Percentiles rank a stretch among this genome's conserved stretches.
Evolutionary conservation across 2,888 invertebrate species (phyloP).

Genomic region (Ochropleura leucogaster): DNA sequence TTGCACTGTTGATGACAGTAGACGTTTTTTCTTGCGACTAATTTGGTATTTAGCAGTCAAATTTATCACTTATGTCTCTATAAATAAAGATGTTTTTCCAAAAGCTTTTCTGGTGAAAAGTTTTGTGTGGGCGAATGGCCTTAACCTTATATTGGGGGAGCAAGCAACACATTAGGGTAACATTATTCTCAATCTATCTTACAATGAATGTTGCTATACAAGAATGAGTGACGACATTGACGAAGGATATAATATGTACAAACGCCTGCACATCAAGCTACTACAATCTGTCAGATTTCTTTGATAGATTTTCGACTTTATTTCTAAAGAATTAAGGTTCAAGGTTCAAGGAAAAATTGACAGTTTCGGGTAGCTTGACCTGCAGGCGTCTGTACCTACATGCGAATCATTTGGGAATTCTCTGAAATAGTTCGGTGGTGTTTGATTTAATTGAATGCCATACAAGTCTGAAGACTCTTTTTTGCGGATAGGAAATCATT

Average conservation of each 20-base stretch:
- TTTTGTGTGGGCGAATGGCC: conserved; percentile 18
- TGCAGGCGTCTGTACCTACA: too few species aligned
- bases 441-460: background rate
- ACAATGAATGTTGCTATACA: conserved; percentile 9
- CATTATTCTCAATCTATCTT: conserved; percentile 22
- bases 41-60: background rate
- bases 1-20: too few species aligned
- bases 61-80: background rate
- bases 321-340: too few species aligned
- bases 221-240: background rate
- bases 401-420: background rate
- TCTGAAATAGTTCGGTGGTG: background rate
- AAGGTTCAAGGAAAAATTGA: too few species aligned
- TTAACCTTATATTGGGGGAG: conserved; percentile 24
- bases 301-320: too few species aligned
- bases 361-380: too few species aligned
- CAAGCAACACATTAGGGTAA: conserved; percentile 9
- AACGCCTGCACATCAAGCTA: too few species aligned
- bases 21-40: background rate
- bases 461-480: too few species aligned
- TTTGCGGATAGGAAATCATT: too few species aligned
- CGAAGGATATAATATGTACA: background rate
- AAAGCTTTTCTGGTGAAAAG: conserved; percentile 1
- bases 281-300: too few species aligned
- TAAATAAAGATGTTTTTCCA: background rate